A percentile compares a stretch with the other conserved stretches of the same genome.
Evolutionary conservation across 2,888 invertebrate genomes (phyloP).

Genomic region (Litoditis marina): DNA sequence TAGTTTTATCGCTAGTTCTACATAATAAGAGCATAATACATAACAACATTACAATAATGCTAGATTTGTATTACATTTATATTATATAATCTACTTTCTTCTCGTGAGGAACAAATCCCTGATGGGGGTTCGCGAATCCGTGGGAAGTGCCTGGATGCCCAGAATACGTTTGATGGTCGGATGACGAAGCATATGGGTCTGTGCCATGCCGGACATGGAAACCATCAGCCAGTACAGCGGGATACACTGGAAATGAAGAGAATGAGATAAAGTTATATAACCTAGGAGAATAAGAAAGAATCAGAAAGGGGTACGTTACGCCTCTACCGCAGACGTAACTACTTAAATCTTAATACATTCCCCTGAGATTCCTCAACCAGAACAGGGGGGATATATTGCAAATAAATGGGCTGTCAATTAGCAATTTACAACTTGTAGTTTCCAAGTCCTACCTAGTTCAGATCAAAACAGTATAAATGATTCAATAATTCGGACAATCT

Average conservation of each 20-base stretch:
- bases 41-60: neutral
- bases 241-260: constrained; percentile 45
- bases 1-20: neutral
- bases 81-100: neutral
- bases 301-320: no score
- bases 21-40: constrained; percentile 2
- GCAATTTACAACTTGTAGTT: no score
- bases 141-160: constrained; percentile 53
- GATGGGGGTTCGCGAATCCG: constrained; percentile 52
- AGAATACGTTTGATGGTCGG: constrained; percentile 47
- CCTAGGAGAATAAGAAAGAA: no score
- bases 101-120: constrained; percentile 46
- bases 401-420: no score
- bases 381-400: no score
- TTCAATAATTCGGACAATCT: no score
- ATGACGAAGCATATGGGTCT: constrained; percentile 49
- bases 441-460: no score
- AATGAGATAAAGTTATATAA: neutral
- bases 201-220: constrained; percentile 48
- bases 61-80: neutral
- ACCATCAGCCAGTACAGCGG: constrained; percentile 56
- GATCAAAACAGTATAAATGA: no score
- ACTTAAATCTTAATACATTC: neutral
- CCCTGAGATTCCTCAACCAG: neutral
- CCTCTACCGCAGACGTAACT: neutral